Base-by-base conservation (phyloP, 2,797 vertebrate genomes). In the Sebastes diploproa region DNA sequence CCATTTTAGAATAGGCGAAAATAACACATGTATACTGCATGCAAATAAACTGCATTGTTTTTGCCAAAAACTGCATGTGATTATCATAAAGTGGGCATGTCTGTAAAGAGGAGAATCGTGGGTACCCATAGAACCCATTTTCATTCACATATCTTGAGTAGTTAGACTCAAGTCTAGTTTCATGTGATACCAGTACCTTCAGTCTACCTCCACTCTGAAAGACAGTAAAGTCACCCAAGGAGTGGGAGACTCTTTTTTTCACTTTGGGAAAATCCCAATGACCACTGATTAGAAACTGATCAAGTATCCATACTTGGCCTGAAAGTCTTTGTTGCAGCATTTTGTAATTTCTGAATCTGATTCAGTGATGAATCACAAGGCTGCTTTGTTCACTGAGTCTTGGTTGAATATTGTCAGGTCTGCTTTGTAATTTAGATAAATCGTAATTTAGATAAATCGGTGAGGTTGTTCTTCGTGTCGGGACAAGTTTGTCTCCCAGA, bases 401-500 rank as follows among this genome's bases (percentile, higher is more conserved):
- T 4, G 9, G 56, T 22, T 58, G 34, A 60, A 78, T n/a, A 9
- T 66, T 58, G 20, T 34, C 55, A 78, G 42, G 16, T 61, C 70
- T 23, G 14, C 30, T 1, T 62, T 59, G 11, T 77, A 58, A 81
- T 75, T 61, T 27, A 46, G 34, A 54, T 42, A 6, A 66, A 65
- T 68, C 4, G 12, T 77, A 58, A 81, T 75, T 61, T 27, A 46
- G 34, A 54, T 42, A 6, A 66, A 65, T 68, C 4, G 12, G 7
- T 29, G 36, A 58, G 72, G 14, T 16, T 36, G 38, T 52, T 77
- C 46, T 20, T 81, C 61, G 2, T 46, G 81, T 77, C 18, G 2
- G 11, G 61, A 77, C 80, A 81, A 25, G 81, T 80, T 66, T 16
- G 55, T 54, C 68, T 69, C 42, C 1, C 7, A 13, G 6, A 50